A percentile compares a stretch with the other conserved stretches of the same genome.
Conservation (phyloP, 2,888 invertebrate species). For the Maniola hyperantus region DNA sequence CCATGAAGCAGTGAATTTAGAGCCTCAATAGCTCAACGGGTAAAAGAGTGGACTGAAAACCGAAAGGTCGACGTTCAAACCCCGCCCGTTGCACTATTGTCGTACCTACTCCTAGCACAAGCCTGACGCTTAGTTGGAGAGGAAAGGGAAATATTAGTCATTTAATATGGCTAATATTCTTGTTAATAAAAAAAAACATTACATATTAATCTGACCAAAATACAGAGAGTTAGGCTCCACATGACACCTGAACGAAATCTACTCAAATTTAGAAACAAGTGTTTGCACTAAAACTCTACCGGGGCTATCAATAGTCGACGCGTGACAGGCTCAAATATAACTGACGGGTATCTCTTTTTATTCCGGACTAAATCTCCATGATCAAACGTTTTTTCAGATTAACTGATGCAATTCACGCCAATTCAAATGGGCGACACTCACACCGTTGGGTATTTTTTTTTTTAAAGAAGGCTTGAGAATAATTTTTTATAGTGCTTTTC, state of each 20-base stretch:
- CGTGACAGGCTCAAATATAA: slow-evolving; percentile 54
- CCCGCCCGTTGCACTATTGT: too few species aligned
- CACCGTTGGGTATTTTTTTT: slow-evolving; percentile 41
- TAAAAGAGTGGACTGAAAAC: too few species aligned
- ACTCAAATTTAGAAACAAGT: slow-evolving; percentile 16
- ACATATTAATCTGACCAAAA: neutral
- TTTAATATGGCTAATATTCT: too few species aligned
- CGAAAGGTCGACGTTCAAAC: too few species aligned
- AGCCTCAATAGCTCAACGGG: too few species aligned
- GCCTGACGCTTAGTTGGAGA: too few species aligned
- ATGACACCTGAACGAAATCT: slow-evolving; percentile 6
- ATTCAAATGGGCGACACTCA: slow-evolving; percentile 47
- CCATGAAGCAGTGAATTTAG: too few species aligned
- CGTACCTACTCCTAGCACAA: too few species aligned
- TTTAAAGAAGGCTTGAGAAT: neutral
- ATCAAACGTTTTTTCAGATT: slow-evolving; percentile 46
- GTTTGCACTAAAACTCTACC: slow-evolving; percentile 20
- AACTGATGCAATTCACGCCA: slow-evolving; percentile 64
- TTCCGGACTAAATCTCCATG: slow-evolving; percentile 40
- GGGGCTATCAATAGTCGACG: slow-evolving; percentile 11
- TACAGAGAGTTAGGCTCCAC: neutral
- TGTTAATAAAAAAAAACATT: too few species aligned
- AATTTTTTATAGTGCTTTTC: too few species aligned
- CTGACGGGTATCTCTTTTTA: slow-evolving; percentile 58
- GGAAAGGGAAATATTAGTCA: too few species aligned